Conservation (phyloP, 2,113 vertebrate genomes). For the Ariopsis seemanni region DNA sequence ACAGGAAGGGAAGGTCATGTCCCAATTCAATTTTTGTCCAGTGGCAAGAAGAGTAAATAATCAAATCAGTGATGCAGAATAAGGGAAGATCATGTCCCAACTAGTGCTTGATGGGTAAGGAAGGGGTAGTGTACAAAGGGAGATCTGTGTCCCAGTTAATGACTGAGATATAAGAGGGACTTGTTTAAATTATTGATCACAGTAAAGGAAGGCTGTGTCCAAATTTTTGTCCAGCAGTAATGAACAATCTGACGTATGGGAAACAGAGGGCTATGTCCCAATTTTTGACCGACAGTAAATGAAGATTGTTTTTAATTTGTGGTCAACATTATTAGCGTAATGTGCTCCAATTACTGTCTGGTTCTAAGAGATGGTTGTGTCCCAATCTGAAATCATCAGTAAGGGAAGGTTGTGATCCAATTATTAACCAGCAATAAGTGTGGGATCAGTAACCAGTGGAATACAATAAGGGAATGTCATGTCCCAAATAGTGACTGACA, state of each 20-base stretch:
- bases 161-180: not conserved
- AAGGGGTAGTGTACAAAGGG: not conserved
- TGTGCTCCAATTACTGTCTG: not conserved
- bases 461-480: not conserved
- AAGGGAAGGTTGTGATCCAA: not conserved
- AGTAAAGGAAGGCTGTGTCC: not conserved
- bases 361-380: not conserved
- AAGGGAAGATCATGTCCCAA: not conserved
- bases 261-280: not conserved
- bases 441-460: not conserved
- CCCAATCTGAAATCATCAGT: not conserved
- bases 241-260: not conserved
- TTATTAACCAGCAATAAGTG: not conserved
- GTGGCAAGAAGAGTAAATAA: not conserved
- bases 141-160: not conserved
- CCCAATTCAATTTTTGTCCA: not conserved
- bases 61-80: not conserved
- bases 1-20: not conserved
- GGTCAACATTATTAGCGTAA: not conserved
- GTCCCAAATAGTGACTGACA: not conserved
- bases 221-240: not conserved
- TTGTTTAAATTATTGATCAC: not conserved
- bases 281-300: not conserved
- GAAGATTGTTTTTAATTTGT: not conserved
- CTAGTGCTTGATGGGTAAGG: not conserved